These are phyloP conservation scores for Lasioglossum leucozonium DNA, from an alignment of 2,888 invertebrate species.

Conservation along the genomic window DNA sequence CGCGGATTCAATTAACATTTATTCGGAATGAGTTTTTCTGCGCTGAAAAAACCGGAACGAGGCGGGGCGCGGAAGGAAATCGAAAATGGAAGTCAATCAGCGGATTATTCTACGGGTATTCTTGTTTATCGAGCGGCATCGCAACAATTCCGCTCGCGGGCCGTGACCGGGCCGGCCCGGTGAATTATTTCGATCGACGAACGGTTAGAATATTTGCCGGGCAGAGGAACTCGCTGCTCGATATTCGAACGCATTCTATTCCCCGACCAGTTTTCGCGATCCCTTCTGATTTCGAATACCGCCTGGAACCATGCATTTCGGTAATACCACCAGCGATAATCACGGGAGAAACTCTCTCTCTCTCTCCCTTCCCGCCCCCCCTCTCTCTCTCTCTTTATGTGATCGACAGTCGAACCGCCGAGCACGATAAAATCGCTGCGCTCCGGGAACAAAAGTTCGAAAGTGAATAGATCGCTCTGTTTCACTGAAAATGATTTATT, in stretches of 20 bases:
- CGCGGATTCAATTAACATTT: constrained; percentile 18
- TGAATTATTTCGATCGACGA: constrained; percentile 54
- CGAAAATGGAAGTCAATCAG: constrained; percentile 24
- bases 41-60: neutral
- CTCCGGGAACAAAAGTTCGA: neutral
- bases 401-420: constrained; percentile 4
- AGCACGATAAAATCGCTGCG: neutral
- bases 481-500: neutral
- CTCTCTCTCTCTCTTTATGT: neutral
- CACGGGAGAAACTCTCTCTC: neutral
- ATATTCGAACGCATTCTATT: constrained; percentile 15
- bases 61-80: neutral
- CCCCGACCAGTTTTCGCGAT: neutral
- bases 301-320: constrained; percentile 23
- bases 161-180: constrained; percentile 6
- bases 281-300: constrained; percentile 32
- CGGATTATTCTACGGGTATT: constrained; percentile 24
- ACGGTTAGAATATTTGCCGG: constrained; percentile 43
- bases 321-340: constrained; percentile 29
- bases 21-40: neutral
- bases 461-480: neutral
- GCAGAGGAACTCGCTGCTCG: constrained; percentile 17
- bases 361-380: neutral
- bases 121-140: constrained; percentile 40
- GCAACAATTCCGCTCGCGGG: constrained; percentile 40